These are phyloP conservation scores for Sebastes minor DNA, from an alignment of 2,797 vertebrate genomes.

Conservation along the genomic window DNA sequence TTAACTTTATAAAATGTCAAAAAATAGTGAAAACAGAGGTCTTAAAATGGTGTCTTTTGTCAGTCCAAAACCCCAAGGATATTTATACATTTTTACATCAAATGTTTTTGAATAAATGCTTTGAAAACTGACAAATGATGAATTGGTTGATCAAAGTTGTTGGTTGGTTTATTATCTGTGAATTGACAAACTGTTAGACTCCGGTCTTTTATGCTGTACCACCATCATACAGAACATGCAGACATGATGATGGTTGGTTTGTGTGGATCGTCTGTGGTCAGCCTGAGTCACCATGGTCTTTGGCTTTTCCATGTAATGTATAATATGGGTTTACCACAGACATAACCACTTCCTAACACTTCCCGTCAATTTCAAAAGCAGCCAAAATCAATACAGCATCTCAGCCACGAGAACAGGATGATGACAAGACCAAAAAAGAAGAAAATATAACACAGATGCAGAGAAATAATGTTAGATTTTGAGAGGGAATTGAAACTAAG, in stretches of 20 bases:
- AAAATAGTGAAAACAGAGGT: not conserved
- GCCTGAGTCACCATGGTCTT: slow-evolving; percentile 30
- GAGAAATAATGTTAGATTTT: not conserved
- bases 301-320: not conserved
- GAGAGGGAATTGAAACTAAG: not conserved
- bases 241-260: not conserved
- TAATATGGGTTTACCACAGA: slow-evolving; percentile 43
- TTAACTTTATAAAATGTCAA: not conserved
- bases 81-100: not conserved
- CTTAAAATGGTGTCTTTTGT: not conserved
- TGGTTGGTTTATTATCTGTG: not conserved
- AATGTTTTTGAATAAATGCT: not conserved
- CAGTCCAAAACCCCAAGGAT: not conserved
- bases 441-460: slow-evolving; percentile 17
- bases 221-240: not conserved
- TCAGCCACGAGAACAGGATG: slow-evolving; percentile 3
- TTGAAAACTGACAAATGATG: not conserved
- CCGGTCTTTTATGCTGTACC: not conserved
- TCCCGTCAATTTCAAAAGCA: slow-evolving; percentile 1
- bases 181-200: not conserved
- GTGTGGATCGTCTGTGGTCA: slow-evolving; percentile 39
- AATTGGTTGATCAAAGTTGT: not conserved
- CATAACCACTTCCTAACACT: slow-evolving; percentile 39
- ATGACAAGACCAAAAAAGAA: slow-evolving; percentile 29
- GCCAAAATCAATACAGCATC: slow-evolving; percentile 41